Evolutionary conservation across 2,113 vertebrate genomes (phyloP).

Genomic region (Xenus cinereus): DNA sequence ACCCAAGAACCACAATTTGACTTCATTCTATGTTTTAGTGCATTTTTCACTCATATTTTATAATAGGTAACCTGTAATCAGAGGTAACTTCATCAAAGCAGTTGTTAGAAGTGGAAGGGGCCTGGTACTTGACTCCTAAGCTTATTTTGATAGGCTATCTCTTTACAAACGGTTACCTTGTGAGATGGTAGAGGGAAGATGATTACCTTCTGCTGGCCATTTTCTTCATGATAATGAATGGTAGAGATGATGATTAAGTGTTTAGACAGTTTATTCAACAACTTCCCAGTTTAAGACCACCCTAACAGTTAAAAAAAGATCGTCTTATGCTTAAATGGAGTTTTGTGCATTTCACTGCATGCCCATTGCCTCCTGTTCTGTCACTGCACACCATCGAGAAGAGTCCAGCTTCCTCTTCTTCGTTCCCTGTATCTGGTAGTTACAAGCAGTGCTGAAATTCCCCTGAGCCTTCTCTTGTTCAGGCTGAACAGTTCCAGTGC

Average conservation of each 20-base stretch:
- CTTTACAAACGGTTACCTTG: not conserved
- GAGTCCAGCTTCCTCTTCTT: not conserved
- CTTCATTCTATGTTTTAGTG: not conserved
- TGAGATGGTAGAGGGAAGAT: not conserved
- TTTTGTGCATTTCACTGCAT: not conserved
- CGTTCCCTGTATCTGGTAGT: not conserved
- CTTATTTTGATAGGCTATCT: not conserved
- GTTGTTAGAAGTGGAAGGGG: not conserved
- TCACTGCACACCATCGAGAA: not conserved
- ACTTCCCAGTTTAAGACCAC: not conserved
- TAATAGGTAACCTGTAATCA: not conserved
- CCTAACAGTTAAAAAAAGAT: not conserved
- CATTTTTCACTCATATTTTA: not conserved
- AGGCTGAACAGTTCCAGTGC: too few relatives aligned
- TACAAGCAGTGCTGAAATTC: not conserved
- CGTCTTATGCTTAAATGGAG: not conserved
- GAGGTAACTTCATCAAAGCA: not conserved
- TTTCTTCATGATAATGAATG: not conserved
- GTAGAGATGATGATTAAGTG: not conserved
- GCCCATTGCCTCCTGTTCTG: not conserved
- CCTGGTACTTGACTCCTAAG: not conserved
- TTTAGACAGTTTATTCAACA: not conserved
- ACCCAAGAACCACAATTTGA: not conserved
- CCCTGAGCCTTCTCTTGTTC: not conserved
- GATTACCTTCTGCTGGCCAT: not conserved